Percentiles rank a stretch among this genome's conserved stretches.
Evolutionary conservation across 2,113 vertebrate genomes (phyloP).

Genomic region (Synodontis membranacea): DNA sequence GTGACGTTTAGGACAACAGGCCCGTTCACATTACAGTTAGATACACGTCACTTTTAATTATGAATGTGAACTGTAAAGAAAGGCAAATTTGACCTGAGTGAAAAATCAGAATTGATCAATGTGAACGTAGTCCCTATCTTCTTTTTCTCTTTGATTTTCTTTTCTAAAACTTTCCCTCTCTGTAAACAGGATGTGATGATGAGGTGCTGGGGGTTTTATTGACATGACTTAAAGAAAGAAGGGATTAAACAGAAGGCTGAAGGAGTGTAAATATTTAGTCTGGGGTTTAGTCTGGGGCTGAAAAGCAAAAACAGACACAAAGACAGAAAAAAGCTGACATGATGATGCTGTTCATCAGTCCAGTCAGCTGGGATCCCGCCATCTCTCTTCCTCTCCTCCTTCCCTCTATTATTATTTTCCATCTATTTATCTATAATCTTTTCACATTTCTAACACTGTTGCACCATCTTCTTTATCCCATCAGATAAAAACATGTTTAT

Average conservation of each 20-base stretch:
- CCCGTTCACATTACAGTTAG: too few relatives aligned
- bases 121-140: too few relatives aligned
- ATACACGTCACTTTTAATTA: too few relatives aligned
- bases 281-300: not conserved
- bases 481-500: too few relatives aligned
- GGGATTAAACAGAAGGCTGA: not conserved
- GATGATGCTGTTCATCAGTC: not conserved
- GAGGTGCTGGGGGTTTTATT: not conserved
- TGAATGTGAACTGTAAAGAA: too few relatives aligned
- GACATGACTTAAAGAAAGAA: not conserved
- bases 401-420: not conserved
- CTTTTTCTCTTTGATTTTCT: not conserved
- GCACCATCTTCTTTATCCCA: too few relatives aligned
- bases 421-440: not conserved
- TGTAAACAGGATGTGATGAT: constrained; percentile 1
- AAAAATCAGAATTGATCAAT: too few relatives aligned
- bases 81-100: too few relatives aligned
- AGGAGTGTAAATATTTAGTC: not conserved
- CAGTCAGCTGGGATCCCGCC: not conserved
- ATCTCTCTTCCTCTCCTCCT: not conserved
- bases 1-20: too few relatives aligned
- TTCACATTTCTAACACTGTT: too few relatives aligned
- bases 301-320: not conserved
- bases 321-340: not conserved
- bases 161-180: not conserved